A percentile compares a stretch with the other conserved stretches of the same genome.
These are phyloP conservation scores for Halcyon malimbica DNA, from an alignment of 2,113 vertebrate species.

Conservation along the genomic window DNA sequence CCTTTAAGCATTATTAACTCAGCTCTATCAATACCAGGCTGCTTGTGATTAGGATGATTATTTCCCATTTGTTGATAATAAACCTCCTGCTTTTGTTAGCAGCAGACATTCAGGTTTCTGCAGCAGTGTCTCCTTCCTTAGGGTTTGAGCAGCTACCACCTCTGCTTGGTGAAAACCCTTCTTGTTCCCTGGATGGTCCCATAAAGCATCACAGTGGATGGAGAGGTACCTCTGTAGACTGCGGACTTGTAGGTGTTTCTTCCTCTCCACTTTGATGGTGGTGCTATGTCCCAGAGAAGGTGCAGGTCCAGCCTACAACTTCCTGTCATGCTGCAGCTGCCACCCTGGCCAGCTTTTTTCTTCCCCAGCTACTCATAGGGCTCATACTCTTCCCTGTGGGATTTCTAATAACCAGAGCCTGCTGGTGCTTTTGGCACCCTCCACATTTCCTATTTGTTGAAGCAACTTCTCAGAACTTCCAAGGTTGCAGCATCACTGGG, in stretches of 20 bases:
- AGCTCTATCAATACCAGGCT: not conserved
- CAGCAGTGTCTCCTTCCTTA: not conserved
- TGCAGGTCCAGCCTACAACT: not conserved
- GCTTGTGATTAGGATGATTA: not conserved
- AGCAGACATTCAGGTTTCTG: not conserved
- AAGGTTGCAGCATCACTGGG: not conserved
- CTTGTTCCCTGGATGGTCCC: not conserved
- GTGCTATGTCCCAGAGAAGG: not conserved
- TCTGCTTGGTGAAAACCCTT: not conserved
- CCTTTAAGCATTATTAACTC: slow-evolving; percentile 21
- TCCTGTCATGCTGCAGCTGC: not conserved
- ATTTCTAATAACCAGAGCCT: not conserved
- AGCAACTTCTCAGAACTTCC: not conserved
- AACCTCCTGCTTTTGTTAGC: not conserved
- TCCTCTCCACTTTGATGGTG: not conserved
- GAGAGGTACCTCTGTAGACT: not conserved
- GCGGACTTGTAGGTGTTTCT: not conserved
- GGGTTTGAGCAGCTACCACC: not conserved
- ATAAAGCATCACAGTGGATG: fast-evolving
- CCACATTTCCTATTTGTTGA: not conserved
- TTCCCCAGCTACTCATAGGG: not conserved
- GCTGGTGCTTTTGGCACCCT: not conserved
- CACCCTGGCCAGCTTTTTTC: not conserved
- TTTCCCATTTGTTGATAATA: slow-evolving; percentile 11
- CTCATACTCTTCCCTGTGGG: not conserved